Percentiles rank a stretch among this genome's conserved stretches.
Conservation (phyloP, 2,797 vertebrate genomes). For the Astyanax mexicanus region DNA sequence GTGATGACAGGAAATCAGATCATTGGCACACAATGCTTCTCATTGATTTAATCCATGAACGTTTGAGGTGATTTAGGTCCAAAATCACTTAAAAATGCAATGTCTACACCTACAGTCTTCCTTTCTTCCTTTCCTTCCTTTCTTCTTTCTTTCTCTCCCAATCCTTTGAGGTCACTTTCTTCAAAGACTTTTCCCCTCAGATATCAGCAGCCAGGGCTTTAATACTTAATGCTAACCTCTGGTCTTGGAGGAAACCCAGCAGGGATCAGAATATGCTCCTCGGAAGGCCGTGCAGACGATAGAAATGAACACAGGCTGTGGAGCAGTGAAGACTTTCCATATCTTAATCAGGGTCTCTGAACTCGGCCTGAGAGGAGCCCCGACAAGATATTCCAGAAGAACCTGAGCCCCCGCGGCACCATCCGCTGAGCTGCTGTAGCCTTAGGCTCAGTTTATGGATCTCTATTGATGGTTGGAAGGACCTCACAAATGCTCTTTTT, state of each 20-base stretch:
- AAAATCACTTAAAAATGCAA: too few relatives aligned
- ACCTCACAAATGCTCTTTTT: too few relatives aligned
- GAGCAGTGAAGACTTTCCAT: too few relatives aligned
- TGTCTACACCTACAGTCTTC: too few relatives aligned
- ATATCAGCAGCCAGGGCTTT: neutral
- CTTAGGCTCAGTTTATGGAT: neutral
- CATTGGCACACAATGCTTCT: too few relatives aligned
- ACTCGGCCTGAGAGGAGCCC: neutral
- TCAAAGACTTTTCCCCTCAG: neutral
- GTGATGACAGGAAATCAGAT: too few relatives aligned
- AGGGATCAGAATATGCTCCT: neutral
- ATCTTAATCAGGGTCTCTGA: neutral
- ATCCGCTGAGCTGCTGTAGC: neutral
- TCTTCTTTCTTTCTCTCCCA: neutral
- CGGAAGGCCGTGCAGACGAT: neutral
- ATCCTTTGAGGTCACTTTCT: neutral
- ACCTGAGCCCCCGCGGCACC: neutral
- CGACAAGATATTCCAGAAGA: neutral
- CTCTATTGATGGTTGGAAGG: slow-evolving; percentile 20
- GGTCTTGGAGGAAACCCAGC: neutral
- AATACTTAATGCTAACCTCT: neutral
- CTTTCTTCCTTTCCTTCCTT: too few relatives aligned
- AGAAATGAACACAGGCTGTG: too few relatives aligned
- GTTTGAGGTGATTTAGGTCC: too few relatives aligned
- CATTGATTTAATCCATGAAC: too few relatives aligned